phyloP scores from a whole-genome alignment of 2,797 vertebrate species.

The Helarctos malayanus region DNA sequence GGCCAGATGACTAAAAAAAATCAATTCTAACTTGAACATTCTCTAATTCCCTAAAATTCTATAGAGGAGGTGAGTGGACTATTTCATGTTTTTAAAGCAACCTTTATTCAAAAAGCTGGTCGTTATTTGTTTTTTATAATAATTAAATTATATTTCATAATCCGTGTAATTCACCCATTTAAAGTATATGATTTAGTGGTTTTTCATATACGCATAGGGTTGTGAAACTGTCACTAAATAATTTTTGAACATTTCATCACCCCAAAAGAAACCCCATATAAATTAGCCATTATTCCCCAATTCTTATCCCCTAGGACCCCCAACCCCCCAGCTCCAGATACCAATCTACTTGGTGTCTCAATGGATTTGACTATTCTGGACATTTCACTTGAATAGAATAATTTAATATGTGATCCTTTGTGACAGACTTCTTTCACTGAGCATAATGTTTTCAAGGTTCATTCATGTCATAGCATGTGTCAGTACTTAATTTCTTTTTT shows the following conservation, averaged over 20 bases:
- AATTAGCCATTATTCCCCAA: neutral
- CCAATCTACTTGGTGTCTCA: neutral
- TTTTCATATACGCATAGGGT: neutral
- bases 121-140: neutral
- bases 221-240: neutral
- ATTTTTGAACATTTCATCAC: neutral
- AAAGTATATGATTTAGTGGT: neutral
- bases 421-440: neutral
- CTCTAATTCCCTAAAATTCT: neutral
- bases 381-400: neutral
- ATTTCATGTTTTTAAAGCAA: neutral
- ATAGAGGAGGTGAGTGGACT: neutral
- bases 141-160: neutral
- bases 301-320: no score
- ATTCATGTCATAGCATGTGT: neutral
- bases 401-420: neutral
- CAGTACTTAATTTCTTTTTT: neutral
- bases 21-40: neutral
- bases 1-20: neutral
- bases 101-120: neutral
- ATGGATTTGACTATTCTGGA: neutral
- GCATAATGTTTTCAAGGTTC: neutral
- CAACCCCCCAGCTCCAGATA: neutral
- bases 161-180: neutral
- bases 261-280: neutral